Percentiles rank a stretch among this genome's conserved stretches.
phyloP scores from a whole-genome alignment of 2,113 vertebrate species.

The Coptodon rendalli region DNA sequence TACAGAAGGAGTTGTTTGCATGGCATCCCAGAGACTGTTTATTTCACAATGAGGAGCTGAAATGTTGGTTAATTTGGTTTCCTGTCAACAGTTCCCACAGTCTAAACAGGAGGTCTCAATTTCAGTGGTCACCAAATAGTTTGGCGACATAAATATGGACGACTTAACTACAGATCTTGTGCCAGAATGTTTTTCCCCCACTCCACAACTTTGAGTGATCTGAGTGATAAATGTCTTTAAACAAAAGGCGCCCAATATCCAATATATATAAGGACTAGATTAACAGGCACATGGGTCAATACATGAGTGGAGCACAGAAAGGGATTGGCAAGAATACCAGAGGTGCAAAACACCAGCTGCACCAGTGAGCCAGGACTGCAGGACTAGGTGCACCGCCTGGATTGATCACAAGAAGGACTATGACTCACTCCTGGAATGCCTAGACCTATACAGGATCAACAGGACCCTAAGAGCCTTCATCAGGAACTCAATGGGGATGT shows the following conservation, averaged over 20 bases:
- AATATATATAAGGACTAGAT: not conserved
- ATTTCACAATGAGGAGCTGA: conserved; percentile 1
- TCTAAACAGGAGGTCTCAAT: conserved; percentile 47
- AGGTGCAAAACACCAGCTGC: not conserved
- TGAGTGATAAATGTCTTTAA: not conserved
- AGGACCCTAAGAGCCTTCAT: accelerated
- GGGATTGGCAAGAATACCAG: not conserved
- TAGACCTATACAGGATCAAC: accelerated
- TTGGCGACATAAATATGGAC: conserved; percentile 39
- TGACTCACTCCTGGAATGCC: not conserved
- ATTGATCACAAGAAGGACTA: not conserved
- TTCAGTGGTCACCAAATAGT: conserved; percentile 37
- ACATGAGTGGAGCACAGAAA: not conserved
- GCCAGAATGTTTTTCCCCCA: conserved; percentile 37
- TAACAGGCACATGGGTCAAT: not conserved
- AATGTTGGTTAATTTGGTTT: not conserved
- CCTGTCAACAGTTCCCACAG: conserved; percentile 47
- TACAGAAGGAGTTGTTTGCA: not conserved
- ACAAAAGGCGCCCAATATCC: not conserved
- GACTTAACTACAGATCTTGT: conserved; percentile 39
- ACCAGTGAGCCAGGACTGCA: not conserved
- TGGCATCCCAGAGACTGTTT: conserved; percentile 6
- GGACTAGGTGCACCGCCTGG: not conserved
- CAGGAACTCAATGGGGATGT: not conserved
- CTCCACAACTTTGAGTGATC: not conserved